phyloP scores from a whole-genome alignment of 2,797 vertebrate species.

The Sebastes matsubarae region DNA sequence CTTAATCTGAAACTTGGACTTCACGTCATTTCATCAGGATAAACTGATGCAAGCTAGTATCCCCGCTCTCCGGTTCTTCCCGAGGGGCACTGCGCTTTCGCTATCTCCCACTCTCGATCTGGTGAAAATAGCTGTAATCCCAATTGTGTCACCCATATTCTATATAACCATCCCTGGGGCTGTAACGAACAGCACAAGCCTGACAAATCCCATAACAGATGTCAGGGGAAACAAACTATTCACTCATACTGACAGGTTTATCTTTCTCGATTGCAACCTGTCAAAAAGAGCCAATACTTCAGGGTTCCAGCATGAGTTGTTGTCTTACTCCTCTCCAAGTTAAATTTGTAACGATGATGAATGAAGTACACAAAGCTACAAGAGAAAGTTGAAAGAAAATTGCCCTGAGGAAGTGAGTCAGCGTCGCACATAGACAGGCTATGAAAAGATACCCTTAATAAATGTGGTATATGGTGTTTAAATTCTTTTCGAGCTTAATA shows the following conservation, averaged over 20 bases:
- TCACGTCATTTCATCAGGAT: slow-evolving; percentile 29
- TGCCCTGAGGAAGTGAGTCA: slow-evolving; percentile 16
- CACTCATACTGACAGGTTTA: slow-evolving; percentile 77
- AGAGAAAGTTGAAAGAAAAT: slow-evolving; percentile 25
- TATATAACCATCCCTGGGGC: slow-evolving; percentile 52
- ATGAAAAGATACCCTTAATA: background rate
- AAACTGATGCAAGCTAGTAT: slow-evolving; percentile 34
- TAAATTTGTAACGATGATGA: slow-evolving; percentile 57
- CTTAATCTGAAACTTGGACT: slow-evolving; percentile 46
- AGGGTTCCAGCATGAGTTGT: slow-evolving; percentile 46
- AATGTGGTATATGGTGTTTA: background rate
- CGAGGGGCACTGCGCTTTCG: slow-evolving; percentile 28
- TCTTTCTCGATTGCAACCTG: slow-evolving; percentile 69
- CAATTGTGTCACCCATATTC: slow-evolving; percentile 50
- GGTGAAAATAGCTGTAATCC: slow-evolving; percentile 54
- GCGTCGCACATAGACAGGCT: slow-evolving; percentile 4
- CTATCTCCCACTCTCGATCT: slow-evolving; percentile 60
- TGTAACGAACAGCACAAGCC: slow-evolving; percentile 47
- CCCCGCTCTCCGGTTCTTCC: slow-evolving; percentile 5
- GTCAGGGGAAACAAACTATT: slow-evolving; percentile 69
- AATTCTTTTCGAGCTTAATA: background rate
- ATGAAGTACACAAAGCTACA: slow-evolving; percentile 11
- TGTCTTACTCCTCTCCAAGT: slow-evolving; percentile 41
- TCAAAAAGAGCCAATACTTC: slow-evolving; percentile 70
- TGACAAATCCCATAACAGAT: slow-evolving; percentile 61